A percentile compares a stretch with the other conserved stretches of the same genome.
Evolutionary conservation across 2,888 invertebrate genomes (phyloP).

Genomic region (Oligia strigilis): DNA sequence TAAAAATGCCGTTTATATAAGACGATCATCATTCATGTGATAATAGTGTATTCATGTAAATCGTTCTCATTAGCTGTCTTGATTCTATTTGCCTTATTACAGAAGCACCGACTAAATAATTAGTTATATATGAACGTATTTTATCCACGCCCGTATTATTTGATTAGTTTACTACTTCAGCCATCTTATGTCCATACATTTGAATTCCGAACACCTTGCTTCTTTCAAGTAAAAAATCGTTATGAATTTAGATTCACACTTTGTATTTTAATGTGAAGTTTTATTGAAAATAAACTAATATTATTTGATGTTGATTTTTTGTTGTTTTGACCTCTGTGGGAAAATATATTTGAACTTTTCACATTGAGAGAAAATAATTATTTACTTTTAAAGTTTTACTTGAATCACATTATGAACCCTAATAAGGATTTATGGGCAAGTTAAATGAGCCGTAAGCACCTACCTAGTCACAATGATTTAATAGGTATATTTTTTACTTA

Average conservation of each 20-base stretch:
- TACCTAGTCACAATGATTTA: conserved; percentile 54
- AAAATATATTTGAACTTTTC: conserved; percentile 15
- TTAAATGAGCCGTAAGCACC: conserved; percentile 53
- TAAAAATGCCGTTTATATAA: conserved; percentile 80
- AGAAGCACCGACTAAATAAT: conserved; percentile 71
- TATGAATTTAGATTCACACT: conserved; percentile 56
- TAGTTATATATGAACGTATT: conserved; percentile 65
- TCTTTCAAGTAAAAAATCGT: conserved; percentile 23
- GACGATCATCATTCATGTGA: conserved; percentile 80
- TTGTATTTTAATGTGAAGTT: conserved; percentile 52
- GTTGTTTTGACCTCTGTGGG: conserved; percentile 26
- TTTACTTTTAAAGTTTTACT: conserved; percentile 29
- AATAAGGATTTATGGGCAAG: conserved; percentile 47
- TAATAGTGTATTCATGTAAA: conserved; percentile 87
- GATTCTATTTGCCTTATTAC: conserved; percentile 75
- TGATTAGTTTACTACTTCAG: conserved; percentile 46
- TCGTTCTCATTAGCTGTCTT: conserved; percentile 84
- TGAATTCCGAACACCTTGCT: conserved; percentile 48
- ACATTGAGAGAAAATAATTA: conserved; percentile 20
- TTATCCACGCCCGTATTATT: conserved; percentile 60
- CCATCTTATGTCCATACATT: conserved; percentile 51
- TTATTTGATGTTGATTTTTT: conserved; percentile 40
- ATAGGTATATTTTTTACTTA: conserved; percentile 56
- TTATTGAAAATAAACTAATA: conserved; percentile 48
- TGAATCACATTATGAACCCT: conserved; percentile 11